Evolutionary conservation across 2,113 vertebrate genomes (phyloP).

Genomic region (Misgurnus mizolepis): DNA sequence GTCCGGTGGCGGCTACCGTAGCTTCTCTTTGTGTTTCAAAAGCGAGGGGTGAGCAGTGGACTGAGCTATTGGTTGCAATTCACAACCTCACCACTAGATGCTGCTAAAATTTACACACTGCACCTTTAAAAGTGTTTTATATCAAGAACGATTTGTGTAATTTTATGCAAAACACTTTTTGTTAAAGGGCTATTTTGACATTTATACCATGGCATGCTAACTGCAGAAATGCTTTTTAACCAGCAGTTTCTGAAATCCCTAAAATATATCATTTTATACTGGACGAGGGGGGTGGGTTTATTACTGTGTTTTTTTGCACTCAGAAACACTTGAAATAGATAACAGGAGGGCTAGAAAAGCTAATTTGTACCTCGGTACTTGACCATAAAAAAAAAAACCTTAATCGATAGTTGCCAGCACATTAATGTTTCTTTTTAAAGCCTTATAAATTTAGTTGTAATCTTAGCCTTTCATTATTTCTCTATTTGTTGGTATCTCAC

Average conservation of each 20-base stretch:
- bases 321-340: constrained; percentile 42
- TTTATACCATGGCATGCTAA: background rate
- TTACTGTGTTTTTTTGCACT: background rate
- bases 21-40: too few species aligned
- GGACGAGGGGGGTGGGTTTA: background rate
- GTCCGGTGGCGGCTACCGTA: too few species aligned
- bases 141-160: background rate
- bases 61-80: too few species aligned
- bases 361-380: constrained; percentile 38
- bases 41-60: too few species aligned
- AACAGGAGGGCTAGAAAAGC: constrained; percentile 28
- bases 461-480: background rate
- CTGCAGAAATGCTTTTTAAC: background rate
- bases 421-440: constrained; percentile 24
- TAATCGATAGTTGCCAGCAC: constrained; percentile 16
- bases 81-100: too few species aligned
- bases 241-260: constrained; percentile 13
- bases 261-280: background rate
- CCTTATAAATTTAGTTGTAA: constrained; percentile 17
- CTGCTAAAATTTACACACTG: too few species aligned
- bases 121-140: background rate
- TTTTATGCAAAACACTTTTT: constrained; percentile 29
- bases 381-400: constrained; percentile 13
- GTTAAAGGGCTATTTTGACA: constrained; percentile 49
- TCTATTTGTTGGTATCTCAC: background rate